A percentile compares a stretch with the other conserved stretches of the same genome.
phyloP scores from a whole-genome alignment of 2,113 vertebrate species.

The Pluvialis apricaria region DNA sequence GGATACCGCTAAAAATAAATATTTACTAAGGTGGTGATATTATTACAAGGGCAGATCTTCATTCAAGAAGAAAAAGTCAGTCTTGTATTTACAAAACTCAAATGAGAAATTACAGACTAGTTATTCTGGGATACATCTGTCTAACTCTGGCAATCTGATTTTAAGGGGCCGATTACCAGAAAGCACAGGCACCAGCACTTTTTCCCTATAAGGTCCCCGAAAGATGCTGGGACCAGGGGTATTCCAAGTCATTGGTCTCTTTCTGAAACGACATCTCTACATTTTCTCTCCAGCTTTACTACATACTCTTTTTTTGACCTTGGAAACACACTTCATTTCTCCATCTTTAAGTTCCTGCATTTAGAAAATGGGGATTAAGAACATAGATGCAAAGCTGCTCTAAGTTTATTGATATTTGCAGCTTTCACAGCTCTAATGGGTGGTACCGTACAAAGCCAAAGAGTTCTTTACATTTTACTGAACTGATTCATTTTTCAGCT shows the following conservation, averaged over 20 bases:
- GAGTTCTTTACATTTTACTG: neutral
- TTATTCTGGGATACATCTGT: neutral
- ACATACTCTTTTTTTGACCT: neutral
- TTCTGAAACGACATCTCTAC: neutral
- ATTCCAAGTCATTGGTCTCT: neutral
- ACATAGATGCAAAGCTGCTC: neutral
- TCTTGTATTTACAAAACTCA: neutral
- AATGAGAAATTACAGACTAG: neutral
- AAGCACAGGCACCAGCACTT: neutral
- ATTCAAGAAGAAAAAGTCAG: neutral
- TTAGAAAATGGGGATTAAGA: slow-evolving; percentile 5
- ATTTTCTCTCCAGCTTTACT: neutral
- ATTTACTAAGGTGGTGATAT: slow-evolving; percentile 6
- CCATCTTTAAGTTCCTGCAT: neutral
- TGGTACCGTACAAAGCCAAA: neutral
- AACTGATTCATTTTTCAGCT: neutral
- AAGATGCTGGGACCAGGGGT: neutral
- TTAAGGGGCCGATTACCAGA: neutral
- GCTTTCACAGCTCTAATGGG: neutral
- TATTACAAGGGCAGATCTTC: neutral
- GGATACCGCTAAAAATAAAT: slow-evolving; percentile 4
- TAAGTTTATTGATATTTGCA: slow-evolving; percentile 21
- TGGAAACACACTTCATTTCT: neutral
- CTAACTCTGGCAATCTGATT: neutral
- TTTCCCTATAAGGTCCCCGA: neutral